Percentiles rank a stretch among this genome's conserved stretches.
These are phyloP conservation scores for Numenius arquata DNA, from an alignment of 2,113 vertebrate species.

Conservation along the genomic window DNA sequence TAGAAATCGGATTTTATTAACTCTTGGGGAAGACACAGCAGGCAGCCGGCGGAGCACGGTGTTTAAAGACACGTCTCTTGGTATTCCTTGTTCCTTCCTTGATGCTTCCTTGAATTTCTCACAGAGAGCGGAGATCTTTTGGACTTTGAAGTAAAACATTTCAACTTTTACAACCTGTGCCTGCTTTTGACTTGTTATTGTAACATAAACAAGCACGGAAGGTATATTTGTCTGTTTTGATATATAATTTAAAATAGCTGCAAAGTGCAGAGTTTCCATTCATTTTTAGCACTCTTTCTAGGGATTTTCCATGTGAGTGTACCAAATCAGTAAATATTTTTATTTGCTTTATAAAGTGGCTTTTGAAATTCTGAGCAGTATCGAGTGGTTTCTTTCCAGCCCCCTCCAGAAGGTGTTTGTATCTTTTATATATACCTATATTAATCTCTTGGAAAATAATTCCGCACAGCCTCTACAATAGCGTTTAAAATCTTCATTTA, in stretches of 20 bases:
- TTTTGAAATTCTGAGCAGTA: background rate
- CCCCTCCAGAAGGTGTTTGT: background rate
- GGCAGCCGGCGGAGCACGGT: background rate
- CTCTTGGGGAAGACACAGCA: background rate
- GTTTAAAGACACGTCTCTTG: background rate
- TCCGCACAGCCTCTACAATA: fast-evolving
- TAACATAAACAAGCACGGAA: background rate
- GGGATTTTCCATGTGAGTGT: constrained; percentile 12
- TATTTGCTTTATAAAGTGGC: constrained; percentile 61
- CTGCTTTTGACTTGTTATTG: background rate
- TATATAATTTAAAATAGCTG: background rate
- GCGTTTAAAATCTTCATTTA: background rate
- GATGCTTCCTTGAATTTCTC: constrained; percentile 53
- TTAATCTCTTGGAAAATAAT: background rate
- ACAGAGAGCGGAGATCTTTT: background rate
- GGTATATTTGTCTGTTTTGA: background rate
- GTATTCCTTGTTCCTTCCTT: constrained; percentile 55
- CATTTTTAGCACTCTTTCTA: constrained; percentile 33
- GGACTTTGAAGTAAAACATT: constrained; percentile 54
- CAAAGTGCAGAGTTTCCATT: background rate
- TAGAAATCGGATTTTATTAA: constrained; percentile 49
- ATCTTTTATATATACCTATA: background rate
- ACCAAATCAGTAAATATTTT: constrained; percentile 41
- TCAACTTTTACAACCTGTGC: background rate
- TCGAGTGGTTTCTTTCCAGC: background rate